Percentiles rank a stretch among this genome's conserved stretches.
Evolutionary conservation across 1,140 invertebrate species (phyloP).

Genomic region (Rhagoletis zephyria): DNA sequence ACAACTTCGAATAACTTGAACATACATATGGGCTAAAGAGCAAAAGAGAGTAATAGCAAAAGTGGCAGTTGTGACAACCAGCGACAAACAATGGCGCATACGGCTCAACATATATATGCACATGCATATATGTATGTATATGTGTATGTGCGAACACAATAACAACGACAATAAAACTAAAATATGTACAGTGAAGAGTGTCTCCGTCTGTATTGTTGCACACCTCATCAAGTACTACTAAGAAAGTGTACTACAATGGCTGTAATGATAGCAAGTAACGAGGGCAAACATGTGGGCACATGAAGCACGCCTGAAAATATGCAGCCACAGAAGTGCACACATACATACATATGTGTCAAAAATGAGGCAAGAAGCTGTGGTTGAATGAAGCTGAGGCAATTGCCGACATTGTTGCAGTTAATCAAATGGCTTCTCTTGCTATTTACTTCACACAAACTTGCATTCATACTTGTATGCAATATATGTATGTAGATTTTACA

Average conservation of each 20-base stretch:
- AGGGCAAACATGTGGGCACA: neutral
- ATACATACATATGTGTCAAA: neutral
- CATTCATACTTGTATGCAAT: too few species aligned
- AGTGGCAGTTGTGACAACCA: slow-evolving; percentile 50
- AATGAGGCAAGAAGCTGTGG: neutral
- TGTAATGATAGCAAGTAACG: slow-evolving; percentile 5
- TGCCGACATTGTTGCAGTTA: slow-evolving; percentile 20
- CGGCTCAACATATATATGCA: neutral
- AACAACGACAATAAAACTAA: neutral
- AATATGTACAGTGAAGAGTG: neutral
- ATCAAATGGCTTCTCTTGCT: neutral
- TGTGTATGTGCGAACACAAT: neutral
- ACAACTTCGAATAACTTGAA: slow-evolving; percentile 33
- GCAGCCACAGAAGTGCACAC: neutral
- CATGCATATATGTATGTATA: too few species aligned
- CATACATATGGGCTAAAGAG: slow-evolving; percentile 40
- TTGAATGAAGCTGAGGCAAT: slow-evolving; percentile 23
- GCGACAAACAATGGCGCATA: slow-evolving; percentile 14
- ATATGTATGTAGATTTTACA: too few species aligned
- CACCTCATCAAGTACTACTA: slow-evolving; percentile 44
- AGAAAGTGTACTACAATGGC: slow-evolving; percentile 30
- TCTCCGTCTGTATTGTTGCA: slow-evolving; percentile 10
- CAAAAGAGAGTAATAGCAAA: slow-evolving; percentile 43
- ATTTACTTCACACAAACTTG: neutral
- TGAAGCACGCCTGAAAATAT: slow-evolving; percentile 27